Conservation (phyloP, 2,888 invertebrate genomes). For the Ophonus ardosiacus region DNA sequence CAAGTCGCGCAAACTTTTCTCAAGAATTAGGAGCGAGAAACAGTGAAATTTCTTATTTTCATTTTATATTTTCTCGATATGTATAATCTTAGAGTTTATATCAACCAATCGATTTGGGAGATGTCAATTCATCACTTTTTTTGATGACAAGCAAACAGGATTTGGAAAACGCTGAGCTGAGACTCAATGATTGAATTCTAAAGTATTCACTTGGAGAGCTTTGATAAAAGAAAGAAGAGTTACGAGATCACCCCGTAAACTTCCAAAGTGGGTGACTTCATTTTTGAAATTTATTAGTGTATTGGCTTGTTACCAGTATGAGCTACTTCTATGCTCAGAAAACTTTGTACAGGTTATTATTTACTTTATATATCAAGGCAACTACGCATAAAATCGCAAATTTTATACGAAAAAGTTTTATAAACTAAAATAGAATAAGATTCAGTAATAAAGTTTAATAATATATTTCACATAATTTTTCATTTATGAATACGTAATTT, state of each 20-base stretch:
- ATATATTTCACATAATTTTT: not conserved
- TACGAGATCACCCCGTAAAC: slow-evolving; percentile 41
- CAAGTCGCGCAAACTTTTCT: slow-evolving; percentile 5
- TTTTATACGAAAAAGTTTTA: not conserved
- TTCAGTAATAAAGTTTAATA: not conserved
- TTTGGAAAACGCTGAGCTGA: slow-evolving; percentile 53
- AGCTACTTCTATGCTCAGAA: not conserved
- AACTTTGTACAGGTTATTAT: not conserved
- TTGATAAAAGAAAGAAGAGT: slow-evolving; percentile 58
- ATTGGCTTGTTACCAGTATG: slow-evolving; percentile 21
- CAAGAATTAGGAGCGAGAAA: slow-evolving; percentile 13
- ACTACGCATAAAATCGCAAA: not conserved
- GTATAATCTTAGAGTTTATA: slow-evolving; percentile 52
- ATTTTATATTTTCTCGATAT: slow-evolving; percentile 4
- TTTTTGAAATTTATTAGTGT: slow-evolving; percentile 39
- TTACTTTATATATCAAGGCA: not conserved
- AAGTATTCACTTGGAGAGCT: slow-evolving; percentile 54
- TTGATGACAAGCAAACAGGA: slow-evolving; percentile 63
- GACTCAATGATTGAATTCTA: slow-evolving; percentile 58
- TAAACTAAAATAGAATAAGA: not conserved
- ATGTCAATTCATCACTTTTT: slow-evolving; percentile 63
- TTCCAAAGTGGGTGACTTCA: slow-evolving; percentile 42
- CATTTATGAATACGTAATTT: not conserved
- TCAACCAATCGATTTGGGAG: slow-evolving; percentile 55
- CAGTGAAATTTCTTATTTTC: slow-evolving; percentile 16